phyloP scores from a whole-genome alignment of 2,113 vertebrate species.

The Pachycephala philippinensis region DNA sequence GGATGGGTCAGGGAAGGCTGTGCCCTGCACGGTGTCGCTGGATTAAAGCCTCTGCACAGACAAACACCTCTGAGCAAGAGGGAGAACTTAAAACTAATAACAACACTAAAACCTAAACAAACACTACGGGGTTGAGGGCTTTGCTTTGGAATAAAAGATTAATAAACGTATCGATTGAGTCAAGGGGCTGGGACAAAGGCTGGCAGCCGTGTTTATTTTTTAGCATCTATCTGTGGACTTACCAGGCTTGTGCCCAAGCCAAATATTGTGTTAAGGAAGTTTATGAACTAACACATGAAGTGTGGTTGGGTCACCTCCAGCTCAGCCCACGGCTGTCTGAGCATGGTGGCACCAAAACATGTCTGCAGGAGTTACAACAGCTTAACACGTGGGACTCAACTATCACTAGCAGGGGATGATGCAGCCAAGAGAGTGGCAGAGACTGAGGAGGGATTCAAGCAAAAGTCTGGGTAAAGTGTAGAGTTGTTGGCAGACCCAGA shows the following conservation, averaged over 20 bases:
- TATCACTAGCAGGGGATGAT: neutral
- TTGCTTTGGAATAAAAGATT: constrained; percentile 33
- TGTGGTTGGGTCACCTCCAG: neutral
- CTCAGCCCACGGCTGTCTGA: neutral
- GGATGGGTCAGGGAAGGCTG: neutral
- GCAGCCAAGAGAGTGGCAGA: neutral
- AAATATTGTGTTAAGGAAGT: constrained; percentile 32
- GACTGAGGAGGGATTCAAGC: neutral
- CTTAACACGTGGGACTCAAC: neutral
- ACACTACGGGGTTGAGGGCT: neutral
- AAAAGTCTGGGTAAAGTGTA: neutral
- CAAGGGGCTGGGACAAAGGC: constrained; percentile 43
- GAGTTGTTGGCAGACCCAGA: neutral
- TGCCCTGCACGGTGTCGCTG: neutral
- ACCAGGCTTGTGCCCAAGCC: neutral
- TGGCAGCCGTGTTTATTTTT: neutral
- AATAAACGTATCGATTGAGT: neutral
- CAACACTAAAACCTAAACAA: neutral
- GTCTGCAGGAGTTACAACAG: neutral
- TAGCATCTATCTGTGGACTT: constrained; percentile 18
- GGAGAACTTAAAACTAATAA: neutral
- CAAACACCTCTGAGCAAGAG: neutral
- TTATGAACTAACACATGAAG: neutral
- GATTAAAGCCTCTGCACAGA: neutral
- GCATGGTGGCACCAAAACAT: neutral